Conservation (phyloP, 2,888 invertebrate species). For the Petrolisthes cinctipes region DNA sequence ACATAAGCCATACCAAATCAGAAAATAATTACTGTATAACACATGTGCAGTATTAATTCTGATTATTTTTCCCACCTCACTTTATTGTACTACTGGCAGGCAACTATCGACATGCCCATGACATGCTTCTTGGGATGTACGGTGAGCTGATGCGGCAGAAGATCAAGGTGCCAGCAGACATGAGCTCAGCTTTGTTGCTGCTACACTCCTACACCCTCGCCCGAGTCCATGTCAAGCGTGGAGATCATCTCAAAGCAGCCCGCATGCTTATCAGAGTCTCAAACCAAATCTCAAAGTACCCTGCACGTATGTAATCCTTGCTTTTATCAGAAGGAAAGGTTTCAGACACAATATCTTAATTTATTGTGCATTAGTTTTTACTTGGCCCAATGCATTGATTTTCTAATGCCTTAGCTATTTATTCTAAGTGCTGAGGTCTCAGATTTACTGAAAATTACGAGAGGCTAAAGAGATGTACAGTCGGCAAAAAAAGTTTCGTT, state of each 20-base stretch:
- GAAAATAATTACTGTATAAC: no score
- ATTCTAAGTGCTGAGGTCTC: no score
- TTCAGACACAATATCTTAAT: no score
- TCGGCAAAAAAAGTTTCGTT: no score
- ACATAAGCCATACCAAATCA: no score
- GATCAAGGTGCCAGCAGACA: conserved; percentile 88
- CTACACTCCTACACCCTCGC: conserved; percentile 95
- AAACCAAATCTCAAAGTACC: conserved; percentile 94
- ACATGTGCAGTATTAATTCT: not conserved
- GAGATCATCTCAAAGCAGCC: conserved; percentile 91
- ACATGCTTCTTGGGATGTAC: conserved; percentile 93
- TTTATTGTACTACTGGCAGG: conserved; percentile 71
- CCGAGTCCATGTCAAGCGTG: conserved; percentile 87
- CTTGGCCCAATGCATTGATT: no score
- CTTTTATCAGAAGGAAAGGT: no score
- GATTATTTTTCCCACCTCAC: not conserved
- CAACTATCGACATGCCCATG: conserved; percentile 94
- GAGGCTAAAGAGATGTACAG: no score
- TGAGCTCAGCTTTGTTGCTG: conserved; percentile 86
- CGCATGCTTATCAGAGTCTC: conserved; percentile 91
- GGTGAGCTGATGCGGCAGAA: conserved; percentile 84
- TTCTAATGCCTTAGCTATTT: no score
- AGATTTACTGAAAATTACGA: no score
- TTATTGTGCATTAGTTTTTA: no score
- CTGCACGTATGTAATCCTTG: conserved; percentile 83